Conservation (phyloP, 2,888 invertebrate species). For the Meghimatium bilineatum region DNA sequence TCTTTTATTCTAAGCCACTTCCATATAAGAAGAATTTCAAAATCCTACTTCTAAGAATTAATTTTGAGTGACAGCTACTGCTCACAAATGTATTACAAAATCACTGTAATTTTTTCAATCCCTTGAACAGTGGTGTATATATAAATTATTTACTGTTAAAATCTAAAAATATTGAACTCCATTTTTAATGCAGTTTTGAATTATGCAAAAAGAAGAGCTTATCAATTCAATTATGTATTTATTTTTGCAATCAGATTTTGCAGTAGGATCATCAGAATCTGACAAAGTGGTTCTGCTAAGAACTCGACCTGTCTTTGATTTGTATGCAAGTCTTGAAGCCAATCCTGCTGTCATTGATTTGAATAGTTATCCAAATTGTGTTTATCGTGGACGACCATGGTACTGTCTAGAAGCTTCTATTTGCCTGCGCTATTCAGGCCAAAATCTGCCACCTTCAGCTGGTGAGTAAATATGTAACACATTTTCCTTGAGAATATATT, state of each 20-base stretch:
- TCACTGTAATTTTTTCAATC: too few relatives aligned
- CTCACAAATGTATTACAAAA: too few relatives aligned
- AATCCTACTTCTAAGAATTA: too few relatives aligned
- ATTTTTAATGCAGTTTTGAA: too few relatives aligned
- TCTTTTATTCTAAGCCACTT: too few relatives aligned
- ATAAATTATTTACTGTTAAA: too few relatives aligned
- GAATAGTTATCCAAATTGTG: constrained; percentile 48
- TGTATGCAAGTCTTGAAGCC: constrained; percentile 53
- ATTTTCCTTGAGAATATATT: neutral
- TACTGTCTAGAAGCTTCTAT: constrained; percentile 50
- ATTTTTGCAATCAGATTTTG: constrained; percentile 56
- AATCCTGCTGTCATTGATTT: constrained; percentile 41
- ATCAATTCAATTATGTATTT: neutral
- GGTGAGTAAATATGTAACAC: constrained; percentile 35
- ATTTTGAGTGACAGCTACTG: too few relatives aligned
- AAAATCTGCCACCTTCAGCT: constrained; percentile 52
- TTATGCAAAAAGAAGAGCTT: too few relatives aligned
- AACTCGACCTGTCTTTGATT: constrained; percentile 58
- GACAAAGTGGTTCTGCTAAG: constrained; percentile 59
- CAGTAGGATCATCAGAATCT: constrained; percentile 62
- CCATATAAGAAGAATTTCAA: too few relatives aligned
- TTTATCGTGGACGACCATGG: constrained; percentile 43
- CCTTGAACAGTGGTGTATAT: too few relatives aligned
- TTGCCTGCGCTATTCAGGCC: constrained; percentile 53
- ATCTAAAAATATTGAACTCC: too few relatives aligned